phyloP scores from a whole-genome alignment of 2,888 invertebrate species.

The Sturmia bella region DNA sequence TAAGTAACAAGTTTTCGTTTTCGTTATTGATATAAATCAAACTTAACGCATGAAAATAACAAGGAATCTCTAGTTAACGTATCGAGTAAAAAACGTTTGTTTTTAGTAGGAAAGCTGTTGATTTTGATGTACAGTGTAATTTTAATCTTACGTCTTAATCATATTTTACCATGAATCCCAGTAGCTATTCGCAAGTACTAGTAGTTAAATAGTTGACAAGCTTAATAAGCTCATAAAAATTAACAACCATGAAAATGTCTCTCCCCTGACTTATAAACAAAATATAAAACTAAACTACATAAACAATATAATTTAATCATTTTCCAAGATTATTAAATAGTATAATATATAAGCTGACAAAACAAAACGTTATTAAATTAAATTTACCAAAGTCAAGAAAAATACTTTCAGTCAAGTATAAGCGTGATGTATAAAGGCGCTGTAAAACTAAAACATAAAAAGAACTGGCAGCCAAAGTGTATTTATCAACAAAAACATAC shows the following conservation, averaged over 20 bases:
- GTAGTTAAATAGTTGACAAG: slow-evolving; percentile 49
- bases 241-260: slow-evolving; percentile 18
- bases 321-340: slow-evolving; percentile 48
- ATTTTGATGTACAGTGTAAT: too few relatives aligned
- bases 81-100: too few relatives aligned
- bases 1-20: too few relatives aligned
- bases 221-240: slow-evolving; percentile 21
- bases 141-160: too few relatives aligned
- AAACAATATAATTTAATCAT: slow-evolving; percentile 48
- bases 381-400: slow-evolving; percentile 34
- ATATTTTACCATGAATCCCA: not conserved
- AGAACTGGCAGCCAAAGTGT: slow-evolving; percentile 48
- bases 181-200: slow-evolving; percentile 9
- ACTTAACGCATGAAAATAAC: too few relatives aligned
- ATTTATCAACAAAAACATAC: slow-evolving; percentile 51
- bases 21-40: too few relatives aligned
- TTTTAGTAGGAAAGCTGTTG: too few relatives aligned
- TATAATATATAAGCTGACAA: slow-evolving; percentile 19
- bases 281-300: slow-evolving; percentile 48
- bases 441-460: slow-evolving; percentile 44
- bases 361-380: slow-evolving; percentile 51
- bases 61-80: too few relatives aligned
- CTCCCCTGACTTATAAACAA: slow-evolving; percentile 30
- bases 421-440: slow-evolving; percentile 16
- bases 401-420: slow-evolving; percentile 7